phyloP scores from a whole-genome alignment of 2,888 invertebrate species.

The Rhopalosiphum nymphaeae region DNA sequence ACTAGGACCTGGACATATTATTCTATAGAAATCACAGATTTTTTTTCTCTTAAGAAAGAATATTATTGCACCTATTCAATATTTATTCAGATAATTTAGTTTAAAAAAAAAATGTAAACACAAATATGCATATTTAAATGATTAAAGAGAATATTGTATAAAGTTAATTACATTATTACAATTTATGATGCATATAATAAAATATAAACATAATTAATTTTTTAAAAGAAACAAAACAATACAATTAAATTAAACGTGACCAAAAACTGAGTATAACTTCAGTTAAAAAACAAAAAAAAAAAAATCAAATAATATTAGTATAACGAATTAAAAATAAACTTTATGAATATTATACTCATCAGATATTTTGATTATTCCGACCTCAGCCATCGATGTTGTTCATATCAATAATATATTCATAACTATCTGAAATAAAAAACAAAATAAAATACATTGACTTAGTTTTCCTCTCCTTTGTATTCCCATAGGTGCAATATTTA shows the following conservation, averaged over 20 bases:
- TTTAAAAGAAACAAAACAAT: background rate
- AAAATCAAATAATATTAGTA: background rate
- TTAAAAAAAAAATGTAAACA: background rate
- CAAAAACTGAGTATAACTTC: background rate
- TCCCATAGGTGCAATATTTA: background rate
- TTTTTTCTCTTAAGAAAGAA: background rate
- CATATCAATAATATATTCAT: background rate
- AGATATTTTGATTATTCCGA: background rate
- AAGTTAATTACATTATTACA: background rate
- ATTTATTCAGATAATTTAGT: background rate
- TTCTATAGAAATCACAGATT: background rate
- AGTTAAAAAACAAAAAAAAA: background rate
- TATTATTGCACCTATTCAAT: background rate
- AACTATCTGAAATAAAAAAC: background rate
- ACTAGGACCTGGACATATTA: background rate
- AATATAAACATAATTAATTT: background rate
- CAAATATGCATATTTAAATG: background rate
- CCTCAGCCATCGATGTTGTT: background rate
- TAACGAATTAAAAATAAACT: background rate
- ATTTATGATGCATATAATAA: background rate
- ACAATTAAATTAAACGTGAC: background rate
- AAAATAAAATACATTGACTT: background rate
- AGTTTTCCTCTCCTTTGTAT: background rate
- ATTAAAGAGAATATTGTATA: background rate
- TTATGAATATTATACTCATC: background rate